Evolutionary conservation across 2,888 invertebrate genomes (phyloP), one percentile per base, ranked within the genome.

Genomic region (Achlya flavicornis): DNA sequence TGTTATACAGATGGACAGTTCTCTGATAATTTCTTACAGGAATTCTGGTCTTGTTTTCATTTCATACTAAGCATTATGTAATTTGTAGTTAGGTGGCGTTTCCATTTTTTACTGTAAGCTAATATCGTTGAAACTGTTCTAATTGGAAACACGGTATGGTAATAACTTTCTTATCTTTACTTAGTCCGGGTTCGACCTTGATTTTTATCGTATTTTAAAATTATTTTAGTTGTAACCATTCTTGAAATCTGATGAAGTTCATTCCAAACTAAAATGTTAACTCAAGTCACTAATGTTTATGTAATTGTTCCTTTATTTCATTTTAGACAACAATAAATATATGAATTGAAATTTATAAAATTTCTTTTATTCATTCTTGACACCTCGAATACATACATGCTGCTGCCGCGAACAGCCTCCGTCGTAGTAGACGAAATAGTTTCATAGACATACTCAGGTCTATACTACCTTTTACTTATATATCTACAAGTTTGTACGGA

Each of bases 321-420:
- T 66, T 60, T 67, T 66, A 67, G 69, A n/a, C 64, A 66, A 53
- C 66, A 58, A 70, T 53, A 68, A 70, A 69, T 69, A 61, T 73
- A 75, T 76, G 75, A 73, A 74, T 60, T 41, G 10, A n/a, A 19
- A 60, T 60, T 16, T 16, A 33, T 33, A 6, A 33, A n/a, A n/a
- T n/a, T n/a, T 12, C 2, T 19, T 58, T 58, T 33, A 26, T 33
- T 58, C 1, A 14, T 53, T 19, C 11, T n/a, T 46, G 10, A 4
- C 14, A n/a, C 12, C 1, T 4, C 12, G 8, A 38, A 38, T 46
- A 46, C 43, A 8, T 41, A 8, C 8, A 16, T 16, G 53, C 19
- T 7, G 19, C 3, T 33, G 19, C 10, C 16, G 16, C 7, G 16
- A 53, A n/a, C 33, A 33, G 33, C 5, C 33, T 5, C 33, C 3